phyloP scores from a whole-genome alignment of 2,113 vertebrate species.

The Calidris pygmaea region DNA sequence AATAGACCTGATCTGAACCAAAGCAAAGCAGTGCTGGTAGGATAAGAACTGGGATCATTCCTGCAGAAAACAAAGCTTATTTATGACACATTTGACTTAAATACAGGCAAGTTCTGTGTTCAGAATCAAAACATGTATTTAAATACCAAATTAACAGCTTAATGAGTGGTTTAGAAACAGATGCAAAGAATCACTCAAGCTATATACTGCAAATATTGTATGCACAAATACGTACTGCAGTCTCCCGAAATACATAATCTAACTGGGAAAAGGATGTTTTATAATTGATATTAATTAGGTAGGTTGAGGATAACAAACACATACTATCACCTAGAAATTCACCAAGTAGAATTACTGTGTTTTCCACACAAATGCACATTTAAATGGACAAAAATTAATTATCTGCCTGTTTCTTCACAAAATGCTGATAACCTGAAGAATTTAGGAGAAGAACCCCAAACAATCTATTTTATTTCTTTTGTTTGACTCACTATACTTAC shows the following conservation, averaged over 20 bases:
- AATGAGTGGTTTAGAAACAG: slow-evolving; percentile 11
- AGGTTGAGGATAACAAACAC: neutral
- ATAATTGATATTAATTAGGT: neutral
- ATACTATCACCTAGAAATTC: neutral
- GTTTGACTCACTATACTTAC: neutral
- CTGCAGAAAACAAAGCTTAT: slow-evolving; percentile 5
- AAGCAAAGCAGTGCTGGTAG: neutral
- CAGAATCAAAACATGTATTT: neutral
- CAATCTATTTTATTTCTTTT: neutral
- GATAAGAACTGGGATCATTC: neutral
- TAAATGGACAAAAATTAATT: neutral
- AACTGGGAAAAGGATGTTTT: neutral
- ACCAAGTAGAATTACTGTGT: neutral
- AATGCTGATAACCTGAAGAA: neutral
- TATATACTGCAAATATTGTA: neutral
- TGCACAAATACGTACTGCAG: neutral
- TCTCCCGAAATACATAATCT: neutral
- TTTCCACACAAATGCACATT: neutral
- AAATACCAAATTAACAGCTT: slow-evolving; percentile 10
- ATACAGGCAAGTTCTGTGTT: neutral
- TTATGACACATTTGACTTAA: neutral
- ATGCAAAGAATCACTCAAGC: neutral
- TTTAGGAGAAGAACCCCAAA: neutral
- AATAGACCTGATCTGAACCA: neutral
- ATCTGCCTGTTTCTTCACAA: neutral